Base-by-base conservation (phyloP, 2,797 vertebrate species). In the Pangasius djambal region DNA sequence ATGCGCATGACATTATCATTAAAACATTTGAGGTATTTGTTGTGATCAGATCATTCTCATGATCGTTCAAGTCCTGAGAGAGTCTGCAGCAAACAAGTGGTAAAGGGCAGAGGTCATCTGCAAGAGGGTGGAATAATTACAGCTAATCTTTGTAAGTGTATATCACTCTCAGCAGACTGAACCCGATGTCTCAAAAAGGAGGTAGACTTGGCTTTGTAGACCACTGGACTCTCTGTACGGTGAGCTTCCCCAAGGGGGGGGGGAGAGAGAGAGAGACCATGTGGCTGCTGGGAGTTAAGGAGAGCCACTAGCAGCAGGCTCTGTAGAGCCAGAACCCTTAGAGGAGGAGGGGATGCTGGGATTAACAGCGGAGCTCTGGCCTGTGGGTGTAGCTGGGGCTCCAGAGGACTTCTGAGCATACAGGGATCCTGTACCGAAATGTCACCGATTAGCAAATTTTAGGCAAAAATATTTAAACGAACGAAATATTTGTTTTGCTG, bases 391-490 rank as follows among this genome's bases (percentile, higher is more conserved):
- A 28, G 94, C 90, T 25, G 91, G 90, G 89, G 93, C 95, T 28
- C 55, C 92, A 59, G 97, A 91, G 0, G 98, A 95, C 92, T 97
- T 98, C 96, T 99, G 98, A 88, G 98, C 98, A 91, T 98, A 98
- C 87, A 99, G 95, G 87, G 97, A 98, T 90, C 98, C 98, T 99
- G 91, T 0, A 85, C 75, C 34, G 16, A 88, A 22, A 57, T 77
- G n/a, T 34, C 13, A 72, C 5, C 2, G 63, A n/a, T 31, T n/a
- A 63, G 59, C 5, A 44, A 40, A 86, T 40, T 5, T 67, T 59
- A 44, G 16, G 25, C 55, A 78, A 70, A 18, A 59, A 69, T 50
- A 78, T 1, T 34, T 25, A 85, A 50, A 40, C 16, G 31, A 59
- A 28, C 13, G 8, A 15, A 57, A 70, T 20, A 28, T 48, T 48